Evolutionary conservation across 2,888 invertebrate species (phyloP).

Genomic region (Sturmia bella): DNA sequence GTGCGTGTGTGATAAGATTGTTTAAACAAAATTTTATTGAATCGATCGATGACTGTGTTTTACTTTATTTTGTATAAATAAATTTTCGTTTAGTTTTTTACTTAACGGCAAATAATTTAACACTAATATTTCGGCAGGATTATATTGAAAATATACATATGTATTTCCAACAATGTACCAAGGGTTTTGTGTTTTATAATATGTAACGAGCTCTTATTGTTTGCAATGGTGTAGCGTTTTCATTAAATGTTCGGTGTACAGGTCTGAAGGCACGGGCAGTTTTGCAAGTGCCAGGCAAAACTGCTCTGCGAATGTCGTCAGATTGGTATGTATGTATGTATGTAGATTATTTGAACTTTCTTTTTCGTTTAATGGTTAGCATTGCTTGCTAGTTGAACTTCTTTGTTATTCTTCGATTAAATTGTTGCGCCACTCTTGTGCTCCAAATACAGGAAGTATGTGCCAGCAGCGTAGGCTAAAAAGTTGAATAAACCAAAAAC

Average conservation of each 20-base stretch:
- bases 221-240: slow-evolving; percentile 12
- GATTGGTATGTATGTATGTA: slow-evolving; percentile 9
- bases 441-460: slow-evolving; percentile 89
- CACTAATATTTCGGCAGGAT: too few species aligned
- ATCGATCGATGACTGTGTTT: too few species aligned
- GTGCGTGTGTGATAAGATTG: too few species aligned
- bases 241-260: slow-evolving; percentile 38
- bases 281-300: slow-evolving; percentile 26
- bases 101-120: too few species aligned
- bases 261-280: slow-evolving; percentile 32
- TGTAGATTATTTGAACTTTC: slow-evolving; percentile 39
- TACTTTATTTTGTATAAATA: too few species aligned
- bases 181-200: too few species aligned
- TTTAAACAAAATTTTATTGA: too few species aligned
- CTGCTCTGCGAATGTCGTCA: slow-evolving; percentile 5
- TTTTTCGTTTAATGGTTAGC: slow-evolving; percentile 1
- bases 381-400: slow-evolving; percentile 9
- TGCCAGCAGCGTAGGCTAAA: slow-evolving; percentile 88
- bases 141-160: too few species aligned
- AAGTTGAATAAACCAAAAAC: slow-evolving; percentile 93
- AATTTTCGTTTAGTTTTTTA: too few species aligned
- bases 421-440: slow-evolving; percentile 84
- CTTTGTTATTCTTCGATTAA: slow-evolving; percentile 5
- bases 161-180: too few species aligned
- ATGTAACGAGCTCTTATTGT: too few species aligned